phyloP scores from a whole-genome alignment of 2,797 vertebrate genomes.

The Emydoidea blandingii region DNA sequence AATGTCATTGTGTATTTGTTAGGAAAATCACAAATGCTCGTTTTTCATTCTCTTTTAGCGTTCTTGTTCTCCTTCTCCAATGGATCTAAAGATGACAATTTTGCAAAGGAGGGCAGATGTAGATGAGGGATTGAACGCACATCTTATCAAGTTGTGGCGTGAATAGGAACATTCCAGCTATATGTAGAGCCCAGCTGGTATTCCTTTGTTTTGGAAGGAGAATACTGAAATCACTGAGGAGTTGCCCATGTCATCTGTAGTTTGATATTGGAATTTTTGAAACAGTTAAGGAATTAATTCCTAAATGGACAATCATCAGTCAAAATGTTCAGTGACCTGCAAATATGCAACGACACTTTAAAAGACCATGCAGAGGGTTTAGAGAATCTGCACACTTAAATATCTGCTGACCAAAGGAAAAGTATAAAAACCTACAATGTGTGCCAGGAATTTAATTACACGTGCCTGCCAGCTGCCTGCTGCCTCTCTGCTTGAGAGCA shows the following conservation, averaged over 20 bases:
- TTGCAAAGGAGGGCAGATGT: not conserved
- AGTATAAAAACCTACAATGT: conserved; percentile 13
- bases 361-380: conserved; percentile 19
- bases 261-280: not conserved
- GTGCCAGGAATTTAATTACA: conserved; percentile 52
- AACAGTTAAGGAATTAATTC: not conserved
- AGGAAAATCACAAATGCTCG: not conserved
- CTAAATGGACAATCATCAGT: not conserved
- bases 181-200: not conserved
- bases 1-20: not conserved
- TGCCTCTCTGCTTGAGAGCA: conserved; percentile 36
- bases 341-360: conserved; percentile 25
- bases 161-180: not conserved
- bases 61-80: not conserved
- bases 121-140: fast-evolving
- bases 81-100: not conserved
- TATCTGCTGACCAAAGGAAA: conserved; percentile 45
- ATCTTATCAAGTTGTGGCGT: not conserved
- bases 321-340: not conserved
- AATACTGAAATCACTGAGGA: not conserved
- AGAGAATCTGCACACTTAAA: not conserved
- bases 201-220: fast-evolving
- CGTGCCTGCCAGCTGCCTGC: conserved; percentile 18
- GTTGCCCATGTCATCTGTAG: not conserved
- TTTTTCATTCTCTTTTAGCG: not conserved